phyloP scores from a whole-genome alignment of 2,888 invertebrate genomes.

The Apoda limacodes region DNA sequence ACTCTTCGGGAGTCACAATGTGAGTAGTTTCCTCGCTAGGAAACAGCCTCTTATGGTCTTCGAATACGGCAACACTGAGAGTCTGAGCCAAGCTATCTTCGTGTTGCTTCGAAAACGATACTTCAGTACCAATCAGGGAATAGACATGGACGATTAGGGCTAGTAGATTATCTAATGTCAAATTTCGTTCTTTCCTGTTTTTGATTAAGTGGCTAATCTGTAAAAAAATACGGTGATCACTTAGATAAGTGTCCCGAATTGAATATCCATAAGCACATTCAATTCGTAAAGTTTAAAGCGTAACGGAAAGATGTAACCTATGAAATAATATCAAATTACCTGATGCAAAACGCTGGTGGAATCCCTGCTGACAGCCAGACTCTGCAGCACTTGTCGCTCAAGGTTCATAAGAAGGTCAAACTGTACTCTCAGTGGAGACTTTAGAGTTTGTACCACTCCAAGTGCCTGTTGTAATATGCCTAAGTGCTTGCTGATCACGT shows the following conservation, averaged over 20 bases:
- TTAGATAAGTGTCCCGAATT: too few relatives aligned
- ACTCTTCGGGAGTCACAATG: constrained; percentile 37
- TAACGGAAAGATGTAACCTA: neutral
- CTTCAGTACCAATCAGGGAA: constrained; percentile 70
- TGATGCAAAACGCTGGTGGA: constrained; percentile 68
- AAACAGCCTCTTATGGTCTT: constrained; percentile 56
- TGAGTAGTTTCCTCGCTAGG: constrained; percentile 21
- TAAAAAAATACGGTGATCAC: too few relatives aligned
- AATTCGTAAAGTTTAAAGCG: too few relatives aligned
- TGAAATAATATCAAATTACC: constrained; percentile 27
- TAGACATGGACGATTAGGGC: constrained; percentile 72
- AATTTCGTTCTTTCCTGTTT: constrained; percentile 58
- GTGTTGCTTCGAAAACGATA: constrained; percentile 62
- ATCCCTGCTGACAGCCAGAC: constrained; percentile 60
- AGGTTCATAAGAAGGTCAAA: constrained; percentile 71
- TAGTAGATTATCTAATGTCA: constrained; percentile 69
- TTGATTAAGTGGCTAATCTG: constrained; percentile 71
- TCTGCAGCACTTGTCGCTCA: constrained; percentile 72
- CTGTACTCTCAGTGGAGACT: constrained; percentile 61
- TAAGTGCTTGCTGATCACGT: constrained; percentile 42
- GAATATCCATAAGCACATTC: too few relatives aligned
- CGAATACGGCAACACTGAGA: constrained; percentile 66
- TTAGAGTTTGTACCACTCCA: constrained; percentile 69
- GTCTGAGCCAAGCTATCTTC: constrained; percentile 57
- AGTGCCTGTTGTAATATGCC: constrained; percentile 54